Base-by-base conservation (phyloP, 2,888 invertebrate species). In the Conops quadrifasciatus region DNA sequence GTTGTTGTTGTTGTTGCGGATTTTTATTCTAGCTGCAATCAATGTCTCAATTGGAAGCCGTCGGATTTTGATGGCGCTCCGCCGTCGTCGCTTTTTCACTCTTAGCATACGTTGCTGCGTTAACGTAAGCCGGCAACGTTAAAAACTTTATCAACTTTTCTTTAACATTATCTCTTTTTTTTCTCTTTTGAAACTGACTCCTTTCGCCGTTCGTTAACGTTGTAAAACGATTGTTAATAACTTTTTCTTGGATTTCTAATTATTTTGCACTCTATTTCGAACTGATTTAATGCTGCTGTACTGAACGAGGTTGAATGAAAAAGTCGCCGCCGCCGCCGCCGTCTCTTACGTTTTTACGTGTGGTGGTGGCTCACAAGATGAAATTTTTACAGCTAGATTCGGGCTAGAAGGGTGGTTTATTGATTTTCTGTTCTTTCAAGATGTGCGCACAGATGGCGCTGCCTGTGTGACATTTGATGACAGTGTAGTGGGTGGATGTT, bases 311-410 rank as follows among this genome's bases (percentile, higher is more conserved):
- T 49, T 15, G 36, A 60, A 51, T 62, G 36, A 68, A 62, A 51
- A 62, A 53, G 30, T 51, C 21, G 43, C 60, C 30, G 63, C 74
- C 74, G 72, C 75, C 76, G 36, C 36, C 21, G 51, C 19, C 30
- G 63, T 75, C 74, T 73, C 75, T 76, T 77, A 76, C 76, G 78
- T 76, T 36, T 36, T 77, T 77, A 78, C 75, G 75, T 78, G 75
- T 74, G 80, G 82, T 78, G 77, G 75, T 74, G 80, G 82, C 78
- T 81, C 79, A 80, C 79, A 80, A 77, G 83, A 82, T 83, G 81
- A 81, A 83, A 80, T 80, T 81, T 80, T 81, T 80, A 81, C 79
- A 79, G 80, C 81, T 81, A 80, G 80, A 79, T 82, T 83, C 81
- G 81, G 77, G 80, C 80, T 81, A 84, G 81, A 84, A 81, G 80